Evolutionary conservation across 2,113 vertebrate genomes (phyloP).

Genomic region (Sphaerodactylus townsendi): DNA sequence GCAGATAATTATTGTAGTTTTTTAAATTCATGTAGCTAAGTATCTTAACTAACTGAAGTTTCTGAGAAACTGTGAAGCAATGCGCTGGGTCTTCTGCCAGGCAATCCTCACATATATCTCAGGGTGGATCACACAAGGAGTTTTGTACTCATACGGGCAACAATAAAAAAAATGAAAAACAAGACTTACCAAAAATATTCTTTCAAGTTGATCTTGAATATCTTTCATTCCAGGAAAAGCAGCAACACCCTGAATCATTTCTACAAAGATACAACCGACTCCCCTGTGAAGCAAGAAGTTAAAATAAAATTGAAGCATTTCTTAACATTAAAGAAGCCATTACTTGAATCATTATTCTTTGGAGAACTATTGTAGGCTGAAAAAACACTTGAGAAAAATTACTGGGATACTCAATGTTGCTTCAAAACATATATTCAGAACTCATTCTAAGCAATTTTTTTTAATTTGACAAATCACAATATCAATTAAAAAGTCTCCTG

Average conservation of each 20-base stretch:
- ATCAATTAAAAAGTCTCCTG: background rate
- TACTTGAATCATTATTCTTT: background rate
- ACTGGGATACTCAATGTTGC: background rate
- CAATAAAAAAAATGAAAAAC: background rate
- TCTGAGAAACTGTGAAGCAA: constrained; percentile 46
- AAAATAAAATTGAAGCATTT: constrained; percentile 14
- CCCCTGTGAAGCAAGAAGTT: constrained; percentile 79
- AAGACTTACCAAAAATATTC: constrained; percentile 95
- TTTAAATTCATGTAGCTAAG: constrained; percentile 47
- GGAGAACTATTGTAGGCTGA: background rate
- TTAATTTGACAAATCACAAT: background rate
- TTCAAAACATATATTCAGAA: background rate
- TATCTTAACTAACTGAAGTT: constrained; percentile 41
- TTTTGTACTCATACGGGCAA: background rate
- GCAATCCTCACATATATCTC: background rate
- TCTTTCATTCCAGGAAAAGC: constrained; percentile 99
- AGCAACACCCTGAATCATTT: constrained; percentile 98
- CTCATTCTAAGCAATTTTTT: background rate
- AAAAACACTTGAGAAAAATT: background rate
- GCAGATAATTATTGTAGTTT: constrained; percentile 29
- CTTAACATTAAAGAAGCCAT: background rate
- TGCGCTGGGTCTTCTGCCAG: background rate
- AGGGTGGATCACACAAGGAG: background rate
- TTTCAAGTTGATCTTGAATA: constrained; percentile 97
- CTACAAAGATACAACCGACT: constrained; percentile 96